Conservation (phyloP, 2,797 vertebrate species). For the Cirrhinus mrigala region DNA sequence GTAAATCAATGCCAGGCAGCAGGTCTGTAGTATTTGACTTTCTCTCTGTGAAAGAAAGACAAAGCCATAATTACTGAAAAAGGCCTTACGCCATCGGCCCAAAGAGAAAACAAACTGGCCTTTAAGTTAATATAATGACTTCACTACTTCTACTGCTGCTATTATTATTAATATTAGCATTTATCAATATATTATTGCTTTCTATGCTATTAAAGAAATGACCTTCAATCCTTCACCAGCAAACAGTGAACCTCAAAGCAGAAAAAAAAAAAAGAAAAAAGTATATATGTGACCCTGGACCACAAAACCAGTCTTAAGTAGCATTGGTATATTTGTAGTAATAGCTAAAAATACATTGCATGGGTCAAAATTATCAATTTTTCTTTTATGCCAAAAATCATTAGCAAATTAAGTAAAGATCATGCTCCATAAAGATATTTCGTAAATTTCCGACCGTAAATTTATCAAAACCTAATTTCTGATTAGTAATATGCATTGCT, state of each 20-base stretch:
- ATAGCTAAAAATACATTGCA: no score
- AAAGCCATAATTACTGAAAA: constrained; percentile 80
- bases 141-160: background rate
- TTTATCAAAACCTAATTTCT: no score
- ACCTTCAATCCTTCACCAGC: constrained; percentile 40
- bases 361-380: no score
- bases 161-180: background rate
- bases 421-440: no score
- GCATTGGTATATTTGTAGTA: no score
- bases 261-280: background rate
- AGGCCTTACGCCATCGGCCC: constrained; percentile 45
- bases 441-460: no score
- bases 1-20: constrained; percentile 96
- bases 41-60: constrained; percentile 88
- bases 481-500: no score
- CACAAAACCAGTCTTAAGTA: no score
- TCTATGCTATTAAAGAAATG: background rate
- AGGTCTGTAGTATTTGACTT: constrained; percentile 91
- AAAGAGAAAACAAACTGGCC: constrained; percentile 17
- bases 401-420: no score
- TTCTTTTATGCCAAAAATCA: no score
- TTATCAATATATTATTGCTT: background rate
- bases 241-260: background rate
- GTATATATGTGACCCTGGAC: no score
- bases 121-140: background rate